Base-by-base conservation (phyloP, 2,888 invertebrate genomes). In the Agrochola circellaris region DNA sequence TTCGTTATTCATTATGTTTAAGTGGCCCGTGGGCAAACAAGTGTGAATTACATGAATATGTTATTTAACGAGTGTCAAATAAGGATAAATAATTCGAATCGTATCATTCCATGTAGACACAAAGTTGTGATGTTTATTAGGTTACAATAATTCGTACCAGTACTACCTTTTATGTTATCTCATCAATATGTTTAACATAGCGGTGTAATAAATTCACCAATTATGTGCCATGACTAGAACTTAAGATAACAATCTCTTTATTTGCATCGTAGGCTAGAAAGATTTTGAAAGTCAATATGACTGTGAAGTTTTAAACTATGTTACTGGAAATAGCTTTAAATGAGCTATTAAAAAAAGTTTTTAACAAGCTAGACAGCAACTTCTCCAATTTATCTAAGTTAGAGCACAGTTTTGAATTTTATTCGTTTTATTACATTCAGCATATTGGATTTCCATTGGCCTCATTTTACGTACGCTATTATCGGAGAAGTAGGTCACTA, bases 371-470 rank as follows among this genome's bases (percentile, higher is more conserved):
- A 72, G 74, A 74, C 74, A 60, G 54, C 42, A 70, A 75, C 48
- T 85, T 67, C 26, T 34, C 20, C 64, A 82, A 85, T 85, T 77
- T 78, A 75, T 87, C 61, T 87, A 70, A 73, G 79, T 87, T 77
- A 72, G 20, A 62, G 51, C 56, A 56, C 64, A 82, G 58, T 76
- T 82, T 79, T 62, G 42, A 73, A 69, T 71, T 34, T 78, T 73
- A 80, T 77, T 78, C 58, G 62, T 69, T 78, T 82, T 79, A 77
- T 82, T 73, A 70, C 54, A 77, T 68, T 66, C 74, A 65, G 58
- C 65, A 66, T 82, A 85, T 87, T 73, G 88, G 77, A 82, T 85
- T 74, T 82, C 82, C 78, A 87, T 82, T 89, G 73, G 45, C 73
- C 80, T 74, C 67, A 62, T 83, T 87, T 73, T 34, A 78, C 38